phyloP scores from a whole-genome alignment of 2,888 invertebrate genomes.

The Tetropium fuscum region DNA sequence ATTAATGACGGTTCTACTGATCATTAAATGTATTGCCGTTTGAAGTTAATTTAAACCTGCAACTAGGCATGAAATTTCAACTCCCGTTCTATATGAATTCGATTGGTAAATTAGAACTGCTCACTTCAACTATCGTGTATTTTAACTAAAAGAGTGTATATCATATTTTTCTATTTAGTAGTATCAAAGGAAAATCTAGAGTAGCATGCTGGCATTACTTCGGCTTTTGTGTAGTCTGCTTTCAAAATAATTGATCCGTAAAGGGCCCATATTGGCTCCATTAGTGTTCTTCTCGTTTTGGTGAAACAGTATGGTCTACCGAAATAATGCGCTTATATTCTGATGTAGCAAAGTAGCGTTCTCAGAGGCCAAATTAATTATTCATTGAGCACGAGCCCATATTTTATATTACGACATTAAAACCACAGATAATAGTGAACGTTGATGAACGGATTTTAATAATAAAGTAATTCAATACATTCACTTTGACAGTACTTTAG shows the following conservation, averaged over 20 bases:
- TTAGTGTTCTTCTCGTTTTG: conserved; percentile 20
- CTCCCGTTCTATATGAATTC: no score
- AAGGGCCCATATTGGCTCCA: conserved; percentile 21
- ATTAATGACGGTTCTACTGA: no score
- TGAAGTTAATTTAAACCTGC: no score
- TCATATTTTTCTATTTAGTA: conserved; percentile 8
- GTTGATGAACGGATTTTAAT: no score
- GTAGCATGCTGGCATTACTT: background rate
- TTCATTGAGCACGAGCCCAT: conserved; percentile 10
- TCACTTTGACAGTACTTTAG: no score
- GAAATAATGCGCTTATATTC: conserved; percentile 24
- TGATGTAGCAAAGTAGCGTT: conserved; percentile 10
- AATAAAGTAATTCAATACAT: no score
- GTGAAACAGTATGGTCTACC: conserved; percentile 21
- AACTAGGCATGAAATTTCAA: no score
- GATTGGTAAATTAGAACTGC: background rate
- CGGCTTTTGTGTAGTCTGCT: conserved; percentile 22
- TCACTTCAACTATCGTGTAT: background rate
- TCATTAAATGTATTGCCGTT: no score
- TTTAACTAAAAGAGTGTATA: background rate
- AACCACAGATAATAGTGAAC: no score
- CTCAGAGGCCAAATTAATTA: conserved; percentile 15
- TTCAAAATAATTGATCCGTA: conserved; percentile 24
- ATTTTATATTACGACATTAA: no score
- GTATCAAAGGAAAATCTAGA: conserved; percentile 11